Base-by-base conservation (phyloP, 2,888 invertebrate genomes). In the Ecliptopera silaceata region DNA sequence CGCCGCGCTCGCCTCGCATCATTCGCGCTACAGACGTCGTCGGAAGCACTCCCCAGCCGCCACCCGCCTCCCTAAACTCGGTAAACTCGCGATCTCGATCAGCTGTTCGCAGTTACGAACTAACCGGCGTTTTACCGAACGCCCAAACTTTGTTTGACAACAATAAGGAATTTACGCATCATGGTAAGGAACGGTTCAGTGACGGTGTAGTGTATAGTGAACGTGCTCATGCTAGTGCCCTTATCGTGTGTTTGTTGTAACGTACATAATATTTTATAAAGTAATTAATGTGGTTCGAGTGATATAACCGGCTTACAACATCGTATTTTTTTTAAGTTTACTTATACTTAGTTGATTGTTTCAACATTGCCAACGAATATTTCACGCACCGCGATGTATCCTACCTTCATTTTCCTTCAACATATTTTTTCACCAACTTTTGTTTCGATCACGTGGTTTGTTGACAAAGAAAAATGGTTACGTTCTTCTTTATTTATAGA, bases 141-240 rank as follows among this genome's bases (percentile, higher is more conserved):
- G 60, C 61, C 57, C 61, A 63, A 70, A 71, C 69, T 75, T 64
- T 78, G 77, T 78, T 79, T 77, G 71, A 76, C 71, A 76, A 79
- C 75, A 77, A 57, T 69, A 68, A 69, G 68, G 61, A 70, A 68
- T 63, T 65, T 66, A 58, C 71, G 67, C 86, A 88, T 69, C 77
- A 90, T 90, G 89, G 89, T 90, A 90, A 90, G 89, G 74, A 77
- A 57, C 68, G 73, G 80, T 83, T 85, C 66, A 77, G 85, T 85
- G 83, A 72, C 66, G 75, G 84, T 86, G 85, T 71, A 74, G 84
- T 83, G 82, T 64, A 69, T 66, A 59, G 78, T 82, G 84, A 63
- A 64, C 70, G 76, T 84, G 78, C 69, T 65, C 62, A 47, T 72
- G 66, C 65, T 69, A 77, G 79, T 82, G 80, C 69, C 70, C 66